Percentiles rank a stretch among this genome's conserved stretches.
phyloP scores from a whole-genome alignment of 2,113 vertebrate species.

The Panurus biarmicus region DNA sequence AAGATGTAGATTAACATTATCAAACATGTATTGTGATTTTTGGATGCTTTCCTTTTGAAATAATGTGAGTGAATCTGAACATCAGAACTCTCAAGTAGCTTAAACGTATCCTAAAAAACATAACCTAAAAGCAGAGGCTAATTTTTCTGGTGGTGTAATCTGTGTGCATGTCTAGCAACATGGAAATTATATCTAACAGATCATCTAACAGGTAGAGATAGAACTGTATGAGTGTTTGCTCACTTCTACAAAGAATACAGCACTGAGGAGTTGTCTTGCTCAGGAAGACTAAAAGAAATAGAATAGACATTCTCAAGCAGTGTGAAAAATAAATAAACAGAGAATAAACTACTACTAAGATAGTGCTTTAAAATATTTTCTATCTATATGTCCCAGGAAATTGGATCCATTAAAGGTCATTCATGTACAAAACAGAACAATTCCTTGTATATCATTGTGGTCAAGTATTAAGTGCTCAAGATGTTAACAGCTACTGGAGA shows the following conservation, averaged over 20 bases:
- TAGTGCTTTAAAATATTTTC: not conserved
- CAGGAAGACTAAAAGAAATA: not conserved
- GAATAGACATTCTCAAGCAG: not conserved
- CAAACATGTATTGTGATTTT: not conserved
- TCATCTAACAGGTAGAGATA: not conserved
- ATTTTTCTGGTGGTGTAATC: not conserved
- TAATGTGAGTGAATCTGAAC: not conserved
- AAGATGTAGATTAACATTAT: not conserved
- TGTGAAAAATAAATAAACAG: not conserved
- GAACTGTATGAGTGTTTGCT: not conserved
- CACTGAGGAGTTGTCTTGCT: not conserved
- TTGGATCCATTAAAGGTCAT: not conserved
- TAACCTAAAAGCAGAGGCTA: not conserved
- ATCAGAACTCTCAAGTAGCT: not conserved
- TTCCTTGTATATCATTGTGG: not conserved
- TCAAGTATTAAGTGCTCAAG: not conserved
- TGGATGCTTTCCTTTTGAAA: not conserved
- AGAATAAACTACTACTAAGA: not conserved
- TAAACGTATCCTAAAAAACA: not conserved
- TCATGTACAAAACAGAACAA: not conserved
- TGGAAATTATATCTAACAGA: not conserved
- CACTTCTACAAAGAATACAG: not conserved
- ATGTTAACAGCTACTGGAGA: not conserved
- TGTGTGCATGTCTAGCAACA: not conserved
- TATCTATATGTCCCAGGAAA: not conserved